Evolutionary conservation across 1,140 invertebrate genomes (phyloP), one percentile per base, ranked within the genome.

Genomic region (Brachionus manjavacas): DNA sequence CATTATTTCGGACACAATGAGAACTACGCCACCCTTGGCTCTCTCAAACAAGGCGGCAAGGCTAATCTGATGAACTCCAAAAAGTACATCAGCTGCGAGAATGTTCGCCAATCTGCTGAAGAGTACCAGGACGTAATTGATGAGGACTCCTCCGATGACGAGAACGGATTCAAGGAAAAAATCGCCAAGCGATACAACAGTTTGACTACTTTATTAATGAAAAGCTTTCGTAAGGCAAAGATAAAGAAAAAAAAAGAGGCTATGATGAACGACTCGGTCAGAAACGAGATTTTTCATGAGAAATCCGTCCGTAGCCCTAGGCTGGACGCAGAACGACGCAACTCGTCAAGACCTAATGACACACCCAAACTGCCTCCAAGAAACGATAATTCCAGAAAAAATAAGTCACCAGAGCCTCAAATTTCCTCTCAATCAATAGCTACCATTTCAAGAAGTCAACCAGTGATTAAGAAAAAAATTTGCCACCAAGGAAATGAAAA

Each of bases 211-310:
- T 68, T 81, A n/a, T 31, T 81, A n/a, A 81, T 81, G 79, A 81
- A 81, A 81, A 81, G 79, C 41, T 81, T 81, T 46, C 79, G 79
- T 1, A 81, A 81, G 52, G 79, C 79, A 3, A 81, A 81, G 25
- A 80, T 55, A 55, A 80, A 80, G 60, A 81, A 81, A 55, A 81
- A 81, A 81, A 81, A 81, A 64, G 79, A 81, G 25, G 52, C 79
- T 12, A 81, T 81, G 52, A 25, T 60, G 16, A 60, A 43, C 20
- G 79, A 81, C 11, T 64, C 79, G 20, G 52, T 20, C 64, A 76
- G 31, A 76, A 23, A 14, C 12, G 72, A 76, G 20, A 25, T 28
- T 49, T 49, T 12, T 72, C 14, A 12, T 41, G 68, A 72, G 8
- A 20, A 35, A 20, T 7, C 12, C 4, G 39, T 4, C 7, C n/a